Percentiles rank a stretch among this genome's conserved stretches.
Conservation (phyloP, 1,140 invertebrate genomes). For the Anastatus disparis region DNA sequence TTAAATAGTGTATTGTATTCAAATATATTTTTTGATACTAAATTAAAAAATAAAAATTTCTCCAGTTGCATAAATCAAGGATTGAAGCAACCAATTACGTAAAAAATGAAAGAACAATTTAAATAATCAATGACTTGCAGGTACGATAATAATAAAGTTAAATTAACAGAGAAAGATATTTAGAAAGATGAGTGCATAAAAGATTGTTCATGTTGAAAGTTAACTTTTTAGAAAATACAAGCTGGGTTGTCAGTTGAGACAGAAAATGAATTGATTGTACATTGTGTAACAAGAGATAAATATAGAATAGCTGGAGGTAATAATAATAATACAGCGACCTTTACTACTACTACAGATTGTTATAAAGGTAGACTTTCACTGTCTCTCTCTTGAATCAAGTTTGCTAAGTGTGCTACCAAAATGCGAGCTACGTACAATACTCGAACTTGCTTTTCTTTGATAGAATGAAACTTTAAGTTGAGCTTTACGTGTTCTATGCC, state of each 20-base stretch:
- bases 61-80: background rate
- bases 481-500: background rate
- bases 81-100: too few species aligned
- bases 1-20: too few species aligned
- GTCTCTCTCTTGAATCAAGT: slow-evolving; percentile 17
- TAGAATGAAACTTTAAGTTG: background rate
- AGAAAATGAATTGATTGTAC: background rate
- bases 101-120: too few species aligned
- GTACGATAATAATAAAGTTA: too few species aligned
- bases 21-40: too few species aligned
- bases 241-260: background rate
- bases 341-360: background rate
- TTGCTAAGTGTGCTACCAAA: background rate
- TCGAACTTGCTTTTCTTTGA: background rate
- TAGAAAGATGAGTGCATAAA: background rate
- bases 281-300: background rate
- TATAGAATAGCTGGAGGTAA: background rate
- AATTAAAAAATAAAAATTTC: too few species aligned
- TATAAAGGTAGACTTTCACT: slow-evolving; percentile 21
- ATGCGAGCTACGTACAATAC: background rate
- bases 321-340: too few species aligned
- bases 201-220: background rate
- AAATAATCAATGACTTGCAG: too few species aligned
- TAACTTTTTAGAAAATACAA: slow-evolving; percentile 14
- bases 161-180: too few species aligned